Percentiles rank a stretch among this genome's conserved stretches.
Conservation (phyloP, 2,888 invertebrate species). For the Pyralis farinalis region DNA sequence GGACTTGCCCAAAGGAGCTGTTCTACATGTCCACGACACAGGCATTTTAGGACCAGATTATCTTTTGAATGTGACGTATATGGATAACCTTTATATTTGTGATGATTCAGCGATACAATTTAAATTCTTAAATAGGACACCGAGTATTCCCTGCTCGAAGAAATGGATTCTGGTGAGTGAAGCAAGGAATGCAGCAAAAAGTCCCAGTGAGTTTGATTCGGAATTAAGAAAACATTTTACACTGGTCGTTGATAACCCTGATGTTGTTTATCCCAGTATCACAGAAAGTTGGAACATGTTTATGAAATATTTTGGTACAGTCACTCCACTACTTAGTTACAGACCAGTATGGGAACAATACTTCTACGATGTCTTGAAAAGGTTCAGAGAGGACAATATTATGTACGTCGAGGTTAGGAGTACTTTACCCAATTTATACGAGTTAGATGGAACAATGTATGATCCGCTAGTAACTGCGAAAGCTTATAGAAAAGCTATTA, state of each 20-base stretch:
- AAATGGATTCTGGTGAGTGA: conserved; percentile 73
- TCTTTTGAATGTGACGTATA: conserved; percentile 83
- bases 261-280: conserved; percentile 66
- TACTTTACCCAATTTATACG: conserved; percentile 83
- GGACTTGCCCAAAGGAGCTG: conserved; percentile 88
- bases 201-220: conserved; percentile 69
- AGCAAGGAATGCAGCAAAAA: conserved; percentile 52
- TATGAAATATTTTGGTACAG: conserved; percentile 73
- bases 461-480: conserved; percentile 77
- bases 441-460: conserved; percentile 82
- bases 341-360: conserved; percentile 84
- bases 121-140: conserved; percentile 44
- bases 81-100: conserved; percentile 81
- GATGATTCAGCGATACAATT: conserved; percentile 32
- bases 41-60: conserved; percentile 83
- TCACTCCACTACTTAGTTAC: conserved; percentile 79
- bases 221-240: conserved; percentile 77
- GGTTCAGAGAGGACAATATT: conserved; percentile 84
- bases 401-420: conserved; percentile 86
- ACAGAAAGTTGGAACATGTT: conserved; percentile 83
- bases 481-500: conserved; percentile 78
- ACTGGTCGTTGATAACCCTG: conserved; percentile 73
- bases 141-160: conserved; percentile 31
- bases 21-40: conserved; percentile 86
- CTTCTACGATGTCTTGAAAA: conserved; percentile 82